phyloP scores from a whole-genome alignment of 2,888 invertebrate species.

The Panopea generosa region DNA sequence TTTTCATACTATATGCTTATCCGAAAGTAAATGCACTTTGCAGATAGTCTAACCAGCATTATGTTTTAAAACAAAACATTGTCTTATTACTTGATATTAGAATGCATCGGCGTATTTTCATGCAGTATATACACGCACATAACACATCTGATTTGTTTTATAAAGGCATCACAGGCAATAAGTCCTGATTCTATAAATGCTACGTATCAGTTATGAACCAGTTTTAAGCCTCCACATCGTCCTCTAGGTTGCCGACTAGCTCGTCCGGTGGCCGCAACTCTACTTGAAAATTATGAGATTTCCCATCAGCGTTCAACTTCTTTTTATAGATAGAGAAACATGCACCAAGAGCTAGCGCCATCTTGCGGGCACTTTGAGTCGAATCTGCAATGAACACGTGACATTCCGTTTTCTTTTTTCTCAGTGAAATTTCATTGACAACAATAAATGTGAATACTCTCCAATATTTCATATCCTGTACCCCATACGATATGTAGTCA shows the following conservation, averaged over 20 bases:
- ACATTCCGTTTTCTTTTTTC: slow-evolving; percentile 79
- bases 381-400: slow-evolving; percentile 83
- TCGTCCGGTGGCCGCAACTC: slow-evolving; percentile 80
- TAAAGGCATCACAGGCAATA: too few relatives aligned
- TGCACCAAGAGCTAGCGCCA: slow-evolving; percentile 78
- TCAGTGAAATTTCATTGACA: slow-evolving; percentile 81
- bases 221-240: slow-evolving; percentile 69
- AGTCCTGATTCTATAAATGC: too few relatives aligned
- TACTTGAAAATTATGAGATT: slow-evolving; percentile 76
- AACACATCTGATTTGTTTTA: too few relatives aligned
- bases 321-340: slow-evolving; percentile 76
- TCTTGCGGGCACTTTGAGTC: slow-evolving; percentile 74
- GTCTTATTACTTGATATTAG: too few relatives aligned
- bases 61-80: too few relatives aligned
- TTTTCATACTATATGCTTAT: too few relatives aligned
- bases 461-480: slow-evolving; percentile 84
- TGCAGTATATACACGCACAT: too few relatives aligned
- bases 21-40: too few relatives aligned
- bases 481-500: slow-evolving; percentile 84
- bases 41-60: too few relatives aligned
- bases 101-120: too few relatives aligned
- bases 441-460: slow-evolving; percentile 83
- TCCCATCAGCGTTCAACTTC: slow-evolving; percentile 73
- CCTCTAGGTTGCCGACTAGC: slow-evolving; percentile 68
- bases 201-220: too few relatives aligned